phyloP scores from a whole-genome alignment of 2,113 vertebrate species.

The Cyphomyrus plagiostoma region DNA sequence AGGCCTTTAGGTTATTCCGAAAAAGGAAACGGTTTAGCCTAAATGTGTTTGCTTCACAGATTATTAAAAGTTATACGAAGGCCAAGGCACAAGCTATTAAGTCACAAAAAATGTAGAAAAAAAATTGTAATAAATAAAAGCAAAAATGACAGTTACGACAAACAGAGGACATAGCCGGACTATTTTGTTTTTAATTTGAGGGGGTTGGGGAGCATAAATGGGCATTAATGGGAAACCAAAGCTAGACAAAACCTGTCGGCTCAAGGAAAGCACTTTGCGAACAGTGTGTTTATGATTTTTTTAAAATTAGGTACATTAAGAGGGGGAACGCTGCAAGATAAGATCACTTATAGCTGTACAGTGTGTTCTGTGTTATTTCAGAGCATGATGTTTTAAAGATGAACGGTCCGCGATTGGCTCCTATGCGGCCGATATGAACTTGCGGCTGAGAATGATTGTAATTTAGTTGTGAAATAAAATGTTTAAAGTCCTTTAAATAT shows the following conservation, averaged over 20 bases:
- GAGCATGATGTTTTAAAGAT: constrained; percentile 4
- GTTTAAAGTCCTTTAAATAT: constrained; percentile 11
- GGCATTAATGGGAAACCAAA: constrained; percentile 23
- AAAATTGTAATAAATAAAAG: not conserved
- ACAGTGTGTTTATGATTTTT: constrained; percentile 15
- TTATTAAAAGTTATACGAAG: not conserved
- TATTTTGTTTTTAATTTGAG: not conserved
- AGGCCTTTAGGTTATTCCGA: not conserved
- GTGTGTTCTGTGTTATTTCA: constrained; percentile 22
- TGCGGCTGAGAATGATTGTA: not conserved
- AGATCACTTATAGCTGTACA: constrained; percentile 18
- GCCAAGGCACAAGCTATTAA: not conserved
- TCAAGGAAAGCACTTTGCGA: constrained; percentile 12
- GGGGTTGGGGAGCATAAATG: not conserved
- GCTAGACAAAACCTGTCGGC: constrained; percentile 9
- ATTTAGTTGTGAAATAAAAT: not conserved
- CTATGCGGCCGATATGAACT: not conserved
- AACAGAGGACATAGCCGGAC: not conserved
- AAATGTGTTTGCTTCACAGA: not conserved
- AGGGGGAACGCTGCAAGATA: constrained; percentile 18
- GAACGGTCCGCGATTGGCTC: not conserved
- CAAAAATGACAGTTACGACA: constrained; percentile 15
- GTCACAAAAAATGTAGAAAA: not conserved
- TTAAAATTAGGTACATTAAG: constrained; percentile 15
- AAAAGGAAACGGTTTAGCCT: not conserved